Conservation (phyloP, 2,113 vertebrate species). For the Notothenia coriiceps region DNA sequence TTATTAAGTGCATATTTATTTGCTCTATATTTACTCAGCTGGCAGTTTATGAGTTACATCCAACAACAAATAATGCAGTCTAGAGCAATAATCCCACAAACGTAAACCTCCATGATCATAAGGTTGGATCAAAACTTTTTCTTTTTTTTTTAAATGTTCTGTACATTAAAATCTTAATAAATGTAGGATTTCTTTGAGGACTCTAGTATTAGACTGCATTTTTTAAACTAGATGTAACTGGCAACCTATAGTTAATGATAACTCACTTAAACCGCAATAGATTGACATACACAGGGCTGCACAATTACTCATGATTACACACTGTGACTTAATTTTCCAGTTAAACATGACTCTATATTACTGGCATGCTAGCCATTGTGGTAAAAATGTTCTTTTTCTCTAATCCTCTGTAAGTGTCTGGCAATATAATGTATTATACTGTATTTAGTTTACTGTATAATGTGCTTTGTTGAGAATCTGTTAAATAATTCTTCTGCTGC, state of each 20-base stretch:
- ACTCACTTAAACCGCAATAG: background rate
- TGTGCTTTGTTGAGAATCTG: constrained; percentile 17
- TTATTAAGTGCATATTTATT: background rate
- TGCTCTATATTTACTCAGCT: background rate
- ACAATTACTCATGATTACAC: constrained; percentile 13
- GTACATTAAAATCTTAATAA: background rate
- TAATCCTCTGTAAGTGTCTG: background rate
- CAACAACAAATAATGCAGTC: background rate
- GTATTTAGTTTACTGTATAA: background rate
- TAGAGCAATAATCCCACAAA: background rate
- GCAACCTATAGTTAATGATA: background rate
- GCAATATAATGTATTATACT: background rate
- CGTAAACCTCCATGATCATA: background rate
- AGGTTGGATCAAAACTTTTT: background rate
- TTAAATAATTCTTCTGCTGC: constrained; percentile 5
- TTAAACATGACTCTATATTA: background rate
- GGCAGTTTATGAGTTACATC: background rate
- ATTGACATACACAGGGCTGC: constrained; percentile 22
- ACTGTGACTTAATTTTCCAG: constrained; percentile 3
- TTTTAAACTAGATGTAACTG: constrained; percentile 1
- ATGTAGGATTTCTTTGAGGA: background rate
- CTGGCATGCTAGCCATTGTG: background rate
- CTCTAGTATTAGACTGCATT: background rate
- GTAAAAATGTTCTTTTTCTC: too few species aligned
- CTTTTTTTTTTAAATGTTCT: background rate